These are phyloP conservation scores for Patagioenas fasciata DNA, from an alignment of 2,113 vertebrate genomes.

Conservation along the genomic window DNA sequence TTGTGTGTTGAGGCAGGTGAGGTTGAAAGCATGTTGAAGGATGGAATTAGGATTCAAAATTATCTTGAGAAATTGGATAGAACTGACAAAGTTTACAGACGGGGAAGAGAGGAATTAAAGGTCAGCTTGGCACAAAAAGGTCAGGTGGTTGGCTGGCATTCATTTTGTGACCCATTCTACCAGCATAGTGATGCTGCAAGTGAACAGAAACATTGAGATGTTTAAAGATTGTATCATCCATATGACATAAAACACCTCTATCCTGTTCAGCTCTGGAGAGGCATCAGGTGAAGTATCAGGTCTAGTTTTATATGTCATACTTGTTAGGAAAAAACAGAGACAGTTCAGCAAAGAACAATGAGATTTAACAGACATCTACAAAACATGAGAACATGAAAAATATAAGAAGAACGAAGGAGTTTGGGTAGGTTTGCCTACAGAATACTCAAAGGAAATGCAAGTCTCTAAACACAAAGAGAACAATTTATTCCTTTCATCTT, in stretches of 20 bases:
- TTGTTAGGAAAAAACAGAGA: not conserved
- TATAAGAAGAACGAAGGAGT: not conserved
- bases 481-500: not conserved
- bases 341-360: not conserved
- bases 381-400: not conserved
- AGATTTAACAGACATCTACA: not conserved
- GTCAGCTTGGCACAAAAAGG: not conserved
- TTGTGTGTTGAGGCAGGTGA: not conserved
- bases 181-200: not conserved
- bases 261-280: not conserved
- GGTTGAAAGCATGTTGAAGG: not conserved
- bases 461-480: not conserved
- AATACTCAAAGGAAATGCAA: not conserved
- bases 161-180: not conserved
- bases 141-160: not conserved
- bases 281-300: not conserved
- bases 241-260: not conserved
- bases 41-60: not conserved
- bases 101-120: not conserved
- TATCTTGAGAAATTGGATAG: not conserved
- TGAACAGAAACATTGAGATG: not conserved
- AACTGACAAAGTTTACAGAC: not conserved
- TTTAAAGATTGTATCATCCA: not conserved
- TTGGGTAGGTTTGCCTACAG: not conserved
- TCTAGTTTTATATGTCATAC: not conserved